Conservation (phyloP, 53 echinoderm and acorn worm species). For the Zoroaster sp. region DNA sequence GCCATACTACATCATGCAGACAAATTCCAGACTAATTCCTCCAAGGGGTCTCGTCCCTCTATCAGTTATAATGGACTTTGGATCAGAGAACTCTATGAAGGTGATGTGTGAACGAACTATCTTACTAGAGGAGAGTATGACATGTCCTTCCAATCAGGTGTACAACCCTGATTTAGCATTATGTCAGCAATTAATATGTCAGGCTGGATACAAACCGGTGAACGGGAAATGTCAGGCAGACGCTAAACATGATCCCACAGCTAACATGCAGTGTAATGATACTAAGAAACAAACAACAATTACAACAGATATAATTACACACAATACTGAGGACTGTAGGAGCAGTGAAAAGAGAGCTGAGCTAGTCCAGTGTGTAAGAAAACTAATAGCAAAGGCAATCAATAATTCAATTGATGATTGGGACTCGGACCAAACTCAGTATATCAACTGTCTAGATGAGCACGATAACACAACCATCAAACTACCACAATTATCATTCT, state of each 20-base stretch:
- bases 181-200: neutral
- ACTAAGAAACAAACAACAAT: neutral
- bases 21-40: too few species aligned
- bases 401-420: neutral
- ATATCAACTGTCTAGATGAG: neutral
- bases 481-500: neutral
- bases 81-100: neutral
- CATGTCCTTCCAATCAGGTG: neutral
- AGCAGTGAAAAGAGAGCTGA: neutral
- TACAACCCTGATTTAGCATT: neutral
- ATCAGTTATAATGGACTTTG: constrained; percentile 5
- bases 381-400: neutral
- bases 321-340: neutral
- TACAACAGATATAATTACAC: neutral
- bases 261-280: neutral
- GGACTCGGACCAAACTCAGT: neutral
- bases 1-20: too few species aligned
- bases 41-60: neutral
- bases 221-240: neutral
- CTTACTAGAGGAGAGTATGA: neutral
- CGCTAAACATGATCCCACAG: neutral
- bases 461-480: neutral
- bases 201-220: neutral
- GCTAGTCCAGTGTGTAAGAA: neutral
- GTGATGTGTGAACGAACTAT: neutral